These are phyloP conservation scores for Chrysomela aeneicollis DNA, from an alignment of 2,888 invertebrate genomes.

Conservation along the genomic window DNA sequence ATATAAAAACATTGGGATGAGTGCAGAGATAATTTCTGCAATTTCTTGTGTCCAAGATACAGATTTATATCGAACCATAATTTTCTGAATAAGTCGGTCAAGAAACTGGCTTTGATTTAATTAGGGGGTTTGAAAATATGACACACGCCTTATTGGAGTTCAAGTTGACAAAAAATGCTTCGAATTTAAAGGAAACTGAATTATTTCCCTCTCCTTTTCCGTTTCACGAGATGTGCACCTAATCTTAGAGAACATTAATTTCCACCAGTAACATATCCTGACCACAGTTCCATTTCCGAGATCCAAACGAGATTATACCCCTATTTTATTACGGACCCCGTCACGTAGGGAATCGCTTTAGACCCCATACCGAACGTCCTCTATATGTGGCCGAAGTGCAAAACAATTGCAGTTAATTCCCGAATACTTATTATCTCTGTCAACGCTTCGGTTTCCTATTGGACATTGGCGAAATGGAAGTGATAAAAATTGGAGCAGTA, in stretches of 20 bases:
- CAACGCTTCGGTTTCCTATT: constrained; percentile 3
- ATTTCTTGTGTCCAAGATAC: too few species aligned
- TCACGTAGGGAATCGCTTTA: not conserved
- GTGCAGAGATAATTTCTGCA: too few species aligned
- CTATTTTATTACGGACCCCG: not conserved
- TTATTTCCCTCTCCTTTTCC: too few species aligned
- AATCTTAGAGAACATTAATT: not conserved
- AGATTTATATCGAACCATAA: too few species aligned
- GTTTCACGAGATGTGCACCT: not conserved
- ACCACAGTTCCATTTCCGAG: constrained; percentile 15
- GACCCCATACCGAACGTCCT: not conserved
- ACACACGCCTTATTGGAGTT: too few species aligned
- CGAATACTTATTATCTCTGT: constrained; percentile 1
- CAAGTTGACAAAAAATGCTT: too few species aligned
- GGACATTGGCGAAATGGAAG: not conserved
- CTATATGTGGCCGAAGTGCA: not conserved
- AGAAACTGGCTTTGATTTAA: too few species aligned
- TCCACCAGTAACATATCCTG: not conserved
- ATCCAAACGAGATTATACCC: not conserved
- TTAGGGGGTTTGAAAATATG: too few species aligned
- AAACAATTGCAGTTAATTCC: constrained; percentile 17
- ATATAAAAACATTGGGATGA: too few species aligned
- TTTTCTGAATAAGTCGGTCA: too few species aligned
- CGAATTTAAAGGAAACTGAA: too few species aligned
- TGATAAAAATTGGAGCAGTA: not conserved